Evolutionary conservation across 1,140 invertebrate genomes (phyloP).

Genomic region (Solenopsis fugax): DNA sequence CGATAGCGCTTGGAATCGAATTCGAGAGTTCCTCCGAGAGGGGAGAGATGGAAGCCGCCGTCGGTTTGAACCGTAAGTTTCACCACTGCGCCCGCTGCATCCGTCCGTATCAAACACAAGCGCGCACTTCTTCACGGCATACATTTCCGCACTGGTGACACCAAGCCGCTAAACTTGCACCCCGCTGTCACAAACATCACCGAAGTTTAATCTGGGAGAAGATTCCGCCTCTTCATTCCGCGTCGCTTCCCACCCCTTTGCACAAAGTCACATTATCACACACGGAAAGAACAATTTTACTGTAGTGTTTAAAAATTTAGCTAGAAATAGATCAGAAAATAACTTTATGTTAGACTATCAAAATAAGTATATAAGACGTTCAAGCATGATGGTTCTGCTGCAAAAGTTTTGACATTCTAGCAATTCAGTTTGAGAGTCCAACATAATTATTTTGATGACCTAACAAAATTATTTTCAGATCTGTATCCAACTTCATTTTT

Average conservation of each 20-base stretch:
- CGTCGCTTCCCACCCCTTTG: neutral
- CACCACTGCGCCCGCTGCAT: constrained; percentile 24
- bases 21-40: constrained; percentile 1
- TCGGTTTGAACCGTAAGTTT: constrained; percentile 58
- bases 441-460: too few relatives aligned
- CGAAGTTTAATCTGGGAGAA: constrained; percentile 15
- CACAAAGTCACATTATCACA: neutral
- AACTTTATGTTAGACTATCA: too few relatives aligned
- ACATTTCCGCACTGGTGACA: neutral
- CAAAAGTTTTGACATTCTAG: too few relatives aligned
- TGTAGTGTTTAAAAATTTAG: too few relatives aligned
- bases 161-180: neutral
- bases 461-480: too few relatives aligned
- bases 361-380: too few relatives aligned
- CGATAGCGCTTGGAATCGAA: constrained; percentile 3
- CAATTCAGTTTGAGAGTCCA: too few relatives aligned
- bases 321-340: too few relatives aligned
- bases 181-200: neutral
- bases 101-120: neutral
- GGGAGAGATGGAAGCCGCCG: constrained; percentile 17
- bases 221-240: neutral
- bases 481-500: too few relatives aligned
- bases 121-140: constrained; percentile 7
- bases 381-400: too few relatives aligned
- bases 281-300: too few relatives aligned